Conservation (phyloP, 2,888 invertebrate genomes). For the Pterobdella sp. region DNA sequence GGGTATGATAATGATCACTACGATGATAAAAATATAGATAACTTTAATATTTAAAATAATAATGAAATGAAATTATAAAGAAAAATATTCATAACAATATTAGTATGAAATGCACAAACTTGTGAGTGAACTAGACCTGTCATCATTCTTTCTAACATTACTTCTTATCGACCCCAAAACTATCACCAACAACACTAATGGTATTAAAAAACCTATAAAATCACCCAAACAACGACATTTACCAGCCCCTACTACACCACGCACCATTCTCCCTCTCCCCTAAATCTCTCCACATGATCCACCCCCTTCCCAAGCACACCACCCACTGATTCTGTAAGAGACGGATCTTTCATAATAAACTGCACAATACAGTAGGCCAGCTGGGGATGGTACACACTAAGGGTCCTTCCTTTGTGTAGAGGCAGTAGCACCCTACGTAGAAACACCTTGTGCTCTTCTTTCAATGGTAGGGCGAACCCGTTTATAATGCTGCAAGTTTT, state of each 20-base stretch:
- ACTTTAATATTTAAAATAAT: too few relatives aligned
- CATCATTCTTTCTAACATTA: background rate
- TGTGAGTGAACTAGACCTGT: background rate
- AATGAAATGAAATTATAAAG: background rate
- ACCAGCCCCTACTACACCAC: background rate
- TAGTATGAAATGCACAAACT: too few relatives aligned
- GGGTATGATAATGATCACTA: too few relatives aligned
- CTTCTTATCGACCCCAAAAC: slow-evolving; percentile 12
- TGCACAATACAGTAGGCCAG: slow-evolving; percentile 99
- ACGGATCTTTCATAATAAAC: slow-evolving; percentile 97
- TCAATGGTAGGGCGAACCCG: slow-evolving; percentile 95
- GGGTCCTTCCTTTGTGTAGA: slow-evolving; percentile 62
- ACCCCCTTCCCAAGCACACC: background rate
- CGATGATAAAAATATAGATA: too few relatives aligned
- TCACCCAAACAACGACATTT: background rate
- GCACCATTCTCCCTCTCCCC: background rate
- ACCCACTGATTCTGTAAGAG: slow-evolving; percentile 80
- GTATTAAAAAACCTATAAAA: background rate
- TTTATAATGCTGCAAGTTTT: slow-evolving; percentile 78
- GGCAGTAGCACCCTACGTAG: slow-evolving; percentile 85
- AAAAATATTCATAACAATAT: background rate
- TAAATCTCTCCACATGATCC: background rate
- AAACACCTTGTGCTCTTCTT: slow-evolving; percentile 98
- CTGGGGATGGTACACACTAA: slow-evolving; percentile 96
- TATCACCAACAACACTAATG: background rate